These are phyloP conservation scores for Meloidogyne hapla DNA, from an alignment of 1,140 invertebrate species.

Conservation along the genomic window DNA sequence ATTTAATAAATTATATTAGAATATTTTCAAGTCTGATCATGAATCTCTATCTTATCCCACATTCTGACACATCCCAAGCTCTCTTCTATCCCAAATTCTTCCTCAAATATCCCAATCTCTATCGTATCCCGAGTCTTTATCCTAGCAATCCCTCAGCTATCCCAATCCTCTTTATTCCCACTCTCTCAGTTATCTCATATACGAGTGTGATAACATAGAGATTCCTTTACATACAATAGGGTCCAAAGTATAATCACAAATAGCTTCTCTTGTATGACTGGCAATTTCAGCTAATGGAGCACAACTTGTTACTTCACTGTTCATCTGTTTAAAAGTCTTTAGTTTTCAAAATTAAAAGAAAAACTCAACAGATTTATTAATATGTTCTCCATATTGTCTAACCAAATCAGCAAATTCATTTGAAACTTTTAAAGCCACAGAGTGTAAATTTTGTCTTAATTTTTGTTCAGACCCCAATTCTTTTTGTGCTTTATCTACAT, in stretches of 20 bases:
- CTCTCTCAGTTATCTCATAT: neutral
- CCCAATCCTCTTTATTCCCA: too few species aligned
- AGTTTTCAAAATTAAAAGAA: constrained; percentile 6
- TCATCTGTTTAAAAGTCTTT: constrained; percentile 55
- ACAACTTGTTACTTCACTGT: constrained; percentile 54
- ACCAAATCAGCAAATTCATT: constrained; percentile 20
- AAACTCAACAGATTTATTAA: constrained; percentile 31
- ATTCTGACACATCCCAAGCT: too few species aligned
- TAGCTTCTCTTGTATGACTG: constrained; percentile 35
- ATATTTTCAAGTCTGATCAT: too few species aligned
- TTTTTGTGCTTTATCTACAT: constrained; percentile 12
- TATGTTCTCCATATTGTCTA: constrained; percentile 26
- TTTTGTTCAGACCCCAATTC: constrained; percentile 14
- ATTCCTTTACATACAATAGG: constrained; percentile 32
- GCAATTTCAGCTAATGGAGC: constrained; percentile 45
- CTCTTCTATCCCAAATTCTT: neutral
- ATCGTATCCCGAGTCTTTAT: too few species aligned
- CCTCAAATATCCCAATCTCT: neutral
- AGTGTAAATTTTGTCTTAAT: constrained; percentile 8
- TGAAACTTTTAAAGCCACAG: constrained; percentile 12
- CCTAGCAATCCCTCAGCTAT: too few species aligned
- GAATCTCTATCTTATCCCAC: too few species aligned
- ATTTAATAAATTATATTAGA: neutral
- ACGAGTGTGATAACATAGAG: neutral
- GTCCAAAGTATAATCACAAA: constrained; percentile 45